Base-by-base conservation (phyloP, 2,797 vertebrate species). In the Macropodus opercularis region DNA sequence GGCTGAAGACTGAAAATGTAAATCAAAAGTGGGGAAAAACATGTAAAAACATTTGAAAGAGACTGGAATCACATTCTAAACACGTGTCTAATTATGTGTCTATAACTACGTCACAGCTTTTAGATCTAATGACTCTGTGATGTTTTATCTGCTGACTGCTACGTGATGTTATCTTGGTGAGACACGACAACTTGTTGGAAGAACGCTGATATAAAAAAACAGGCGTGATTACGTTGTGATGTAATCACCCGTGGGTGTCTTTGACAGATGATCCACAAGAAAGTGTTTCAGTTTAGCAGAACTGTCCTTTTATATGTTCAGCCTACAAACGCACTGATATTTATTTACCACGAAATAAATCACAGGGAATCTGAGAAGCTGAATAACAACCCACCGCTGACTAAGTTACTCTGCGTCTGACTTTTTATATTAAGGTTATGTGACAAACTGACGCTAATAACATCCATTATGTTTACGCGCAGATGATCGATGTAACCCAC, bases 401-500 rank as follows among this genome's bases (percentile, higher is more conserved):
- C n/a, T n/a, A n/a, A n/a, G n/a, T n/a, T n/a, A n/a, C n/a, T n/a
- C n/a, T n/a, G n/a, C n/a, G n/a, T n/a, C n/a, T n/a, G n/a, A n/a
- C n/a, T n/a, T n/a, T n/a, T n/a, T n/a, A n/a, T n/a, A n/a, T n/a
- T n/a, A n/a, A n/a, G n/a, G n/a, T n/a, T n/a, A n/a, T n/a, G n/a
- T n/a, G n/a, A n/a, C n/a, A n/a, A n/a, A n/a, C n/a, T n/a, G n/a
- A n/a, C n/a, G n/a, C n/a, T n/a, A n/a, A n/a, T n/a, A n/a, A n/a
- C n/a, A n/a, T n/a, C n/a, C n/a, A 23, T n/a, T 1, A 23, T 32
- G 43, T 22, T 11, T 19, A 8, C 39, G 65, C 18, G 6, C 8
- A 42, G 3, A 65, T 40, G 15, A 54, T 14, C 14, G 3, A 18
- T 43, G 46, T 24, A 18, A 77, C 92, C 73, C 75, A 92, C 93